These are phyloP conservation scores for Eubasilissa regina DNA, from an alignment of 1,140 invertebrate species.

Conservation along the genomic window DNA sequence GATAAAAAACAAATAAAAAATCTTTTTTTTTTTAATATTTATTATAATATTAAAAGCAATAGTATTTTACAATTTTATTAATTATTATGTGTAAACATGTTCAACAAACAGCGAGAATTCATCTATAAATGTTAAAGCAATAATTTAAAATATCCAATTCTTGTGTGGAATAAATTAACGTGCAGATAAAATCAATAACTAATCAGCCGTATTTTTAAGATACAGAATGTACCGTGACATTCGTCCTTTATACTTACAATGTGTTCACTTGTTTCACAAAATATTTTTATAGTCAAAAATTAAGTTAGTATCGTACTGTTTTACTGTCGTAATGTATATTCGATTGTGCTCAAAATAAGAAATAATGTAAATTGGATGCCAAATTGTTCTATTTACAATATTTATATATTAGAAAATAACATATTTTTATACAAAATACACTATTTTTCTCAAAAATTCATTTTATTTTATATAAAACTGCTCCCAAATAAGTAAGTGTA, in stretches of 20 bases:
- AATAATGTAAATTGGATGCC: not conserved
- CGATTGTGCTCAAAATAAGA: not conserved
- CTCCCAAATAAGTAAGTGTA: not conserved
- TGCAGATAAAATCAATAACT: not conserved
- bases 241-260: not conserved
- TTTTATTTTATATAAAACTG: conserved; percentile 12
- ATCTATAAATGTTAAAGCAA: conserved; percentile 2
- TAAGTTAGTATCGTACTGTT: not conserved
- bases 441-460: conserved; percentile 4
- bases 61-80: conserved; percentile 17
- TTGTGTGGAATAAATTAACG: not conserved
- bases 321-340: not conserved
- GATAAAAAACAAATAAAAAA: not conserved
- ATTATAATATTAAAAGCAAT: not conserved
- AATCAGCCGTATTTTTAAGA: not conserved
- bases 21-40: not conserved
- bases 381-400: conserved; percentile 15
- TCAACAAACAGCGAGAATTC: conserved; percentile 11
- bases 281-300: not conserved
- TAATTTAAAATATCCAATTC: not conserved
- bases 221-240: not conserved
- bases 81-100: not conserved
- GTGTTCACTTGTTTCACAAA: not conserved
- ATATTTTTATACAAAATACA: conserved; percentile 17
- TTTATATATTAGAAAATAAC: conserved; percentile 12